Conservation (phyloP, 2,888 invertebrate species). For the Eledone cirrhosa region DNA sequence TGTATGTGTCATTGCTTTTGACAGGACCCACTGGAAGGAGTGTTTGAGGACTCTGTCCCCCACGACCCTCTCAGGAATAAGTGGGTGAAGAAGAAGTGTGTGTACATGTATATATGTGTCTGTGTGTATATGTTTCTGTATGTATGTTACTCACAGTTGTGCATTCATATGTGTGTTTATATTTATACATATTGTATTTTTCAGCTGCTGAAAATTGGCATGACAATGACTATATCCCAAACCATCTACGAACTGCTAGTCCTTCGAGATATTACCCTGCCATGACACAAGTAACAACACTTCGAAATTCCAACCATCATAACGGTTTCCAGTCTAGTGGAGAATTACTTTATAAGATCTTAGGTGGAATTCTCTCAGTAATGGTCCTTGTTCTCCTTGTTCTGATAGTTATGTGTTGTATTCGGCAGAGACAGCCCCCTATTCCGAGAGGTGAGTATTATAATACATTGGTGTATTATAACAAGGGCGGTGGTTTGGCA, state of each 20-base stretch:
- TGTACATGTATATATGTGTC: too few relatives aligned
- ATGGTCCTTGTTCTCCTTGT: conserved; percentile 60
- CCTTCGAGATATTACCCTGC: not conserved
- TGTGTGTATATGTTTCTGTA: too few relatives aligned
- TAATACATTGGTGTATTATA: too few relatives aligned
- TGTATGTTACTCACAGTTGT: too few relatives aligned
- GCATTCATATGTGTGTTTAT: too few relatives aligned
- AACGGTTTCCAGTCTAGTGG: conserved; percentile 46
- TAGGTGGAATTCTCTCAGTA: conserved; percentile 63
- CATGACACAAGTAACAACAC: not conserved
- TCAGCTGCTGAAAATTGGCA: not conserved
- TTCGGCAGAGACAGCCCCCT: conserved; percentile 63
- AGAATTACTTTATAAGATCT: conserved; percentile 62
- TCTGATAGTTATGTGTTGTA: conserved; percentile 64
- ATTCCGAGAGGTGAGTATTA: conserved; percentile 51
- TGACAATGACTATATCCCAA: not conserved
- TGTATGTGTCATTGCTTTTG: too few relatives aligned
- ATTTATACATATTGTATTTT: not conserved
- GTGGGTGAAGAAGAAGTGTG: too few relatives aligned
- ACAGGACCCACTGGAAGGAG: too few relatives aligned
- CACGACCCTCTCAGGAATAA: too few relatives aligned
- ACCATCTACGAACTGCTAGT: not conserved
- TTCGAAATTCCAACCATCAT: conserved; percentile 17
- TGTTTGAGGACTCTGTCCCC: too few relatives aligned
- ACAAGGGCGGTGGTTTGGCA: too few relatives aligned